Percentiles rank a stretch among this genome's conserved stretches.
Evolutionary conservation across 2,888 invertebrate genomes (phyloP).

Genomic region (Uropetala carovei): DNA sequence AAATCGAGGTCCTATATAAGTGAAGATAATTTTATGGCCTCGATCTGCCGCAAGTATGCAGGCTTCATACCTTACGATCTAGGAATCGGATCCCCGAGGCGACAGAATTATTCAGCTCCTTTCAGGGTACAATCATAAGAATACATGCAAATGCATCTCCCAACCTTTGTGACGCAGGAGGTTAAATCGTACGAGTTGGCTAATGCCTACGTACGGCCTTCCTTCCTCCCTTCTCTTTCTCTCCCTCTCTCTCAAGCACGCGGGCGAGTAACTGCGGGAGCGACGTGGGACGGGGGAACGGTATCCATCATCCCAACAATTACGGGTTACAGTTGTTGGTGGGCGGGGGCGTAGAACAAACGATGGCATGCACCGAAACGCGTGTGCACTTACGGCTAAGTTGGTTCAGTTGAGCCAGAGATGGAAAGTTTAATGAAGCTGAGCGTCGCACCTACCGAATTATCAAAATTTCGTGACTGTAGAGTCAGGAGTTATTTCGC

Average conservation of each 20-base stretch:
- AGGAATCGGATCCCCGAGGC: background rate
- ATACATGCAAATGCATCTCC: background rate
- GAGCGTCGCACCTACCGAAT: too few relatives aligned
- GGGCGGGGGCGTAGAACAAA: too few relatives aligned
- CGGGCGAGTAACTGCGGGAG: background rate
- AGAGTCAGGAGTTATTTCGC: too few relatives aligned
- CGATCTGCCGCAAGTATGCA: too few relatives aligned
- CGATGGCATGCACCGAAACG: too few relatives aligned
- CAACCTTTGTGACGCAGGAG: background rate
- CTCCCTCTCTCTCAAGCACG: background rate
- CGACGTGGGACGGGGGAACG: background rate
- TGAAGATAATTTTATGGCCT: too few relatives aligned
- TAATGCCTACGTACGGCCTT: background rate
- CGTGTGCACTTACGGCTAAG: too few relatives aligned
- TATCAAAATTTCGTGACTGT: too few relatives aligned
- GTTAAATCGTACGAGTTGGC: background rate
- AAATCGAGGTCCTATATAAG: too few relatives aligned
- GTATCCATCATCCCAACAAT: background rate
- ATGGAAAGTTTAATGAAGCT: too few relatives aligned
- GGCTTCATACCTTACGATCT: background rate
- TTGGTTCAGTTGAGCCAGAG: too few relatives aligned
- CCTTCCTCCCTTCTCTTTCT: background rate
- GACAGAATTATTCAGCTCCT: background rate
- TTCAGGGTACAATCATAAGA: background rate
- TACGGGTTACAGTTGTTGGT: background rate